Percentiles rank a stretch among this genome's conserved stretches.
Conservation (phyloP, 2,888 invertebrate genomes). For the Eupsilia transversa region DNA sequence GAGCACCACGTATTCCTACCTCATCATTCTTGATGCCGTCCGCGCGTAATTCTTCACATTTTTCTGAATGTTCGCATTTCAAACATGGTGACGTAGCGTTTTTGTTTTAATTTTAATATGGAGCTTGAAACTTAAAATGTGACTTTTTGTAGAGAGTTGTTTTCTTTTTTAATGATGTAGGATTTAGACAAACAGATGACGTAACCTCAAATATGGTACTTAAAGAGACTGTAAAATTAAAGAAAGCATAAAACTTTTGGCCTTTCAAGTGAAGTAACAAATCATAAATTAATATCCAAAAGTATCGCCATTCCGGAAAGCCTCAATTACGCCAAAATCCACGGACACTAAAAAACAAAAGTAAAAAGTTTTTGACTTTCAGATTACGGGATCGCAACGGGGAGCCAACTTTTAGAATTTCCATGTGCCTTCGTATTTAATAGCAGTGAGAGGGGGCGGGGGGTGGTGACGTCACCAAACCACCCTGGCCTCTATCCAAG, state of each 20-base stretch:
- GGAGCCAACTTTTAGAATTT: slow-evolving; percentile 93
- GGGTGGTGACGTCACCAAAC: slow-evolving; percentile 96
- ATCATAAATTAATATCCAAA: slow-evolving; percentile 48
- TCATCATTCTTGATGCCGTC: slow-evolving; percentile 54
- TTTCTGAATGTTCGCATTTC: slow-evolving; percentile 57
- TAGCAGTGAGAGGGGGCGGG: slow-evolving; percentile 94
- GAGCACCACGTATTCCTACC: slow-evolving; percentile 45
- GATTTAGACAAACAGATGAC: not conserved
- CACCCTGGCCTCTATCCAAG: slow-evolving; percentile 97
- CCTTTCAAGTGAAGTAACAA: slow-evolving; percentile 17
- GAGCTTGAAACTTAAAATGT: no score
- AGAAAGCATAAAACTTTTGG: not conserved
- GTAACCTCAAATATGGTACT: not conserved
- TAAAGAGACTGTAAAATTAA: not conserved
- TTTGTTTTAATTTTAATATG: not conserved
- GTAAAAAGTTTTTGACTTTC: slow-evolving; percentile 73
- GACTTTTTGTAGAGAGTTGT: not conserved
- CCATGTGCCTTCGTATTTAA: slow-evolving; percentile 97
- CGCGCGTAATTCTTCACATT: slow-evolving; percentile 57
- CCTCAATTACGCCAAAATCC: slow-evolving; percentile 47
- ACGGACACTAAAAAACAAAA: slow-evolving; percentile 55
- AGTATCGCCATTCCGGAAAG: slow-evolving; percentile 44
- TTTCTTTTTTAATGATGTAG: not conserved
- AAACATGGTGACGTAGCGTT: slow-evolving; percentile 39
- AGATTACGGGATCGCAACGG: slow-evolving; percentile 97